Percentiles rank a stretch among this genome's conserved stretches.
Conservation (phyloP, 2,113 vertebrate genomes). For the Urocolius indicus region DNA sequence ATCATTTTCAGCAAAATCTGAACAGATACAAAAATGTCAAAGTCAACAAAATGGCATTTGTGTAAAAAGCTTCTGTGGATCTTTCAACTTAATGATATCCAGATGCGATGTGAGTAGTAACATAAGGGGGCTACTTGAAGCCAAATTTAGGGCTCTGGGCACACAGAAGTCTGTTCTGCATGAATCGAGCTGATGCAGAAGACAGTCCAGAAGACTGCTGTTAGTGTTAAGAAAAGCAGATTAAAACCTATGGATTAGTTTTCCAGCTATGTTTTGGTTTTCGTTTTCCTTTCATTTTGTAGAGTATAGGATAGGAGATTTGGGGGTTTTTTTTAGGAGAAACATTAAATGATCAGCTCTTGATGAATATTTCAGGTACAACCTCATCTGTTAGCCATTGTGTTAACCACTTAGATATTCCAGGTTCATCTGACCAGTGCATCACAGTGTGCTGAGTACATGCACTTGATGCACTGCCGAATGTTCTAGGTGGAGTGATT, state of each 20-base stretch:
- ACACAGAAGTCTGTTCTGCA: not conserved
- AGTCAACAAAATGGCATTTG: not conserved
- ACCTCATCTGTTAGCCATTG: not conserved
- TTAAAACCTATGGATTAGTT: not conserved
- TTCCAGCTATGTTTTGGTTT: not conserved
- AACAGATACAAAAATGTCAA: not conserved
- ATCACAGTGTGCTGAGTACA: not conserved
- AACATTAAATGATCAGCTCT: not conserved
- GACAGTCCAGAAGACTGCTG: not conserved
- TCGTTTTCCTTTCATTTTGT: not conserved
- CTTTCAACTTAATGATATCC: not conserved
- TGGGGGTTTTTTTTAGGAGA: not conserved
- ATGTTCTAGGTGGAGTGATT: conserved; percentile 28
- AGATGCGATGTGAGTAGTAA: not conserved
- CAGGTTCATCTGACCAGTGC: not conserved
- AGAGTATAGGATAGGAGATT: not conserved
- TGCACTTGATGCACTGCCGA: not conserved
- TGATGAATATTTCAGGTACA: not conserved
- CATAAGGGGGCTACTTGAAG: not conserved
- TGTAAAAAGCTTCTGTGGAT: not conserved
- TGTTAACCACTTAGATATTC: not conserved
- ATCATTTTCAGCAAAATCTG: not conserved
- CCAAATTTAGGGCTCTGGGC: not conserved
- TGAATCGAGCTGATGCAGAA: not conserved
- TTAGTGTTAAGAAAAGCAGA: not conserved